Evolutionary conservation across 2,797 vertebrate genomes (phyloP).

Genomic region (Ctenochaetus hawaiiensis): DNA sequence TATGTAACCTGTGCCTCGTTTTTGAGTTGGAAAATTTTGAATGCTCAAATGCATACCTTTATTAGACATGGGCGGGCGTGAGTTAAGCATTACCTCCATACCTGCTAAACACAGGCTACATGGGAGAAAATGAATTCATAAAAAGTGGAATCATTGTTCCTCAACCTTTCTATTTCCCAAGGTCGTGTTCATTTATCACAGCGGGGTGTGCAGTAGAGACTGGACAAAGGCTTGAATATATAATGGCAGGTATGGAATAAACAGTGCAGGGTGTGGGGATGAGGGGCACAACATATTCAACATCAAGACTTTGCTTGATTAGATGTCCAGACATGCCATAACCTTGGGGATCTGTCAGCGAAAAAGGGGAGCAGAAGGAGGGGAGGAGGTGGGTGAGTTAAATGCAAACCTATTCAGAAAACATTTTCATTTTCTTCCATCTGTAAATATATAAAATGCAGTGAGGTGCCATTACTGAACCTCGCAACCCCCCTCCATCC

Average conservation of each 20-base stretch:
- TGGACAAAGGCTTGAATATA: constrained; percentile 81
- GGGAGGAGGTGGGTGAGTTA: constrained; percentile 56
- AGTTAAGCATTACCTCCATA: constrained; percentile 37
- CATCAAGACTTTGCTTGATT: constrained; percentile 79
- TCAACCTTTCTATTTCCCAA: constrained; percentile 82
- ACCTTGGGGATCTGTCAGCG: constrained; percentile 80
- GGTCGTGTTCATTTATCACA: constrained; percentile 85
- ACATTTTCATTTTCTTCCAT: constrained; percentile 81
- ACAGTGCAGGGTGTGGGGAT: constrained; percentile 66
- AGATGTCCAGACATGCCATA: constrained; percentile 86
- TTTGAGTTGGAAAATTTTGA: constrained; percentile 77
- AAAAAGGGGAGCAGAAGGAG: constrained; percentile 53
- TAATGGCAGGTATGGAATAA: constrained; percentile 76
- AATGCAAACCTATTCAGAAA: constrained; percentile 74
- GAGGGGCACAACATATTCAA: constrained; percentile 77
- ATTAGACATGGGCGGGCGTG: constrained; percentile 52
- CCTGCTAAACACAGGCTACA: constrained; percentile 55
- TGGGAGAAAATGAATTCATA: constrained; percentile 65
- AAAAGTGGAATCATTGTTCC: constrained; percentile 77
- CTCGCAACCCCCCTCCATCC: constrained; percentile 61
- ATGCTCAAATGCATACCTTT: constrained; percentile 69
- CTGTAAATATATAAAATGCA: constrained; percentile 72
- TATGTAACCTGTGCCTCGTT: constrained; percentile 73
- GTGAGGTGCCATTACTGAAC: constrained; percentile 78
- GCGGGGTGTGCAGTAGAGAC: constrained; percentile 65